Evolutionary conservation across 35 echinoderm and acorn worm species (phyloP), one percentile per base, ranked within the genome.

Genomic region (Acanthaster planci): DNA sequence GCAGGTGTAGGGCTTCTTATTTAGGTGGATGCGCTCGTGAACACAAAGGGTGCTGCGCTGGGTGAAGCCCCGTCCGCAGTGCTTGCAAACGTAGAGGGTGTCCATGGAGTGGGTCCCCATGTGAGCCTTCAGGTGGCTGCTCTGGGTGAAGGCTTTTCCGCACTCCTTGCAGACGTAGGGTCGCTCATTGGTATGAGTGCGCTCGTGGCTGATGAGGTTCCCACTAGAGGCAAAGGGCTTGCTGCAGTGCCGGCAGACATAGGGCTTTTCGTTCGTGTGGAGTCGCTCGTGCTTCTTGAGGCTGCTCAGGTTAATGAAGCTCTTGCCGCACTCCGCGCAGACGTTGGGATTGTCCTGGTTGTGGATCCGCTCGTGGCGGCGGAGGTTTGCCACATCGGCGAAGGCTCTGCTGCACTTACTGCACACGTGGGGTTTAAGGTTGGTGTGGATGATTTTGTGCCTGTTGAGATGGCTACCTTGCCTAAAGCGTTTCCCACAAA

Each of bases 101-200:
- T 93, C 84, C 42, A 82, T 81, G 8, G 87, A 87, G 39, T 97
- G 95, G 30, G 78, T 87, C 17, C 80, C 78, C 38, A 85, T 40
- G 78, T 97, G 95, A 56, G 84, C 54, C 37, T 80, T 82, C 35
- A 83, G 56, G 39, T 83, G 90, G 31, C 85, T 82, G 23, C 53
- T 85, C 51, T 90, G 84, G 5, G 80, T 84, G 50, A 97, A 97
- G 29, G 47, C 81, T 39, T 90, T 93, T 18, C 76, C 82, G 55
- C 95, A 97, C 40, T 87, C 86, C 10, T 55, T 59, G 77, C 95
- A 93, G 36, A 90, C 76, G 77, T 93, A 93, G 2, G 92, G 91
- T 9, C 82, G 82, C 55, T 91, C 59, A 7, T 92, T 92, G 9
- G 95, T 98, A 60, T 98, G 95, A 17, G 55, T 87, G 10, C 87